These are phyloP conservation scores for Austrofundulus limnaeus DNA, from an alignment of 2,113 vertebrate species.

Conservation along the genomic window DNA sequence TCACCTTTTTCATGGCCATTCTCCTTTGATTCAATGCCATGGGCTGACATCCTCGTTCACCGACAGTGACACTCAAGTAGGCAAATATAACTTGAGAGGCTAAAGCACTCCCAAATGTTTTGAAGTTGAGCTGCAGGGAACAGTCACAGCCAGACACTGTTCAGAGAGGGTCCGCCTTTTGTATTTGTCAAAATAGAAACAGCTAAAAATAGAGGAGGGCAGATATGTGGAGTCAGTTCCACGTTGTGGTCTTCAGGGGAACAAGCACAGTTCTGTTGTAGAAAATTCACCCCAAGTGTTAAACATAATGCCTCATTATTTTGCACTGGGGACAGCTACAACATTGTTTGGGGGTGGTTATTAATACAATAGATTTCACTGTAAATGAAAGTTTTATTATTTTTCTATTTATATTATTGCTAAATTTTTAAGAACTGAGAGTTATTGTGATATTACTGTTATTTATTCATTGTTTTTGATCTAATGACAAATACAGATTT, in stretches of 20 bases:
- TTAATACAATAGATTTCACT: too few species aligned
- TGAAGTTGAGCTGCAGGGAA: not conserved
- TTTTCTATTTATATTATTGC: too few species aligned
- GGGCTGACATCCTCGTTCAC: constrained; percentile 25
- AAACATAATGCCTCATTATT: too few species aligned
- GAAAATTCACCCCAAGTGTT: too few species aligned
- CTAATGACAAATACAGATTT: too few species aligned
- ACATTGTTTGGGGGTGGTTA: too few species aligned
- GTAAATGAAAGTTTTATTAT: too few species aligned
- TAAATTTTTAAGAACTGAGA: too few species aligned
- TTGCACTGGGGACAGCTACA: too few species aligned
- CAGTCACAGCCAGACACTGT: not conserved
- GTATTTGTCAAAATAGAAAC: constrained; percentile 58
- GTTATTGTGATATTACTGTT: too few species aligned
- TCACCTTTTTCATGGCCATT: not conserved
- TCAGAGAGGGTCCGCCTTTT: constrained; percentile 25
- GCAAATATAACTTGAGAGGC: not conserved
- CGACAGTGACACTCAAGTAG: not conserved
- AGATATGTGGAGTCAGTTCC: constrained; percentile 43
- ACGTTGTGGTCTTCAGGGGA: not conserved
- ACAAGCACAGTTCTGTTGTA: not conserved
- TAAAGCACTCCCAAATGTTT: constrained; percentile 14
- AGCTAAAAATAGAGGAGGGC: constrained; percentile 60
- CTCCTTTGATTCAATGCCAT: constrained; percentile 15
- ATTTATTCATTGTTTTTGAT: too few species aligned